Evolutionary conservation across 2,888 invertebrate genomes (phyloP), one percentile per base, ranked within the genome.

Genomic region (Adelphocoris suturalis): DNA sequence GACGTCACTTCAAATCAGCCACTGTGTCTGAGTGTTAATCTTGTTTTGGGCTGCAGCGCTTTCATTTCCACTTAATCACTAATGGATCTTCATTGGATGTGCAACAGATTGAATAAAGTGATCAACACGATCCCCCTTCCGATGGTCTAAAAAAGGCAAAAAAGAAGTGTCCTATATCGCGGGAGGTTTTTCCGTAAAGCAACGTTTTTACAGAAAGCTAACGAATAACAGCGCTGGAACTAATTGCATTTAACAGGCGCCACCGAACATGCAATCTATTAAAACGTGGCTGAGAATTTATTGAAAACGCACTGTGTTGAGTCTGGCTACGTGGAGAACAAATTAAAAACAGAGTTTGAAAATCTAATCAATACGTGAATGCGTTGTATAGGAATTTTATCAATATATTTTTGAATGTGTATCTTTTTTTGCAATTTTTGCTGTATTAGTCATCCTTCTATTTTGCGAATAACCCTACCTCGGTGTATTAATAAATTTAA

Each of bases 81-180:
- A 75, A 86, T 86, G 86, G 76, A 47, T 75, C 76, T 76, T 75
- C 86, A 86, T 85, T 85, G 85, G 61, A 61, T 85, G 85, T 61
- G 85, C 85, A 85, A 85, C 85, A 85, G 85, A 85, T 85, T 85
- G 85, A 85, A 85, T 85, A 61, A 46, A 61, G 85, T 61, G 61
- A 85, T 85, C 85, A 85, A 85, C 85, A 23, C 28, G 85, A 85
- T 85, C 61, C 85, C 85, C 85, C 27, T 85, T 23, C 37, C 37
- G 78, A 7, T 57, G 57, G 1, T 11, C 2, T n/a, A 57, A 57
- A 57, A 57, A 57, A 37, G 2, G 5, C 52, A 52, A 52, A 52
- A 52, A 52, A 52, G 52, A 16, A 7, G 68, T 23, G 19, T 4
- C 19, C 68, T 19, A 11, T 11, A 11, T 37, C 37, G 57, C n/a